Percentiles rank a stretch among this genome's conserved stretches.
phyloP scores from a whole-genome alignment of 2,888 invertebrate species.

The Acleris sparsana region DNA sequence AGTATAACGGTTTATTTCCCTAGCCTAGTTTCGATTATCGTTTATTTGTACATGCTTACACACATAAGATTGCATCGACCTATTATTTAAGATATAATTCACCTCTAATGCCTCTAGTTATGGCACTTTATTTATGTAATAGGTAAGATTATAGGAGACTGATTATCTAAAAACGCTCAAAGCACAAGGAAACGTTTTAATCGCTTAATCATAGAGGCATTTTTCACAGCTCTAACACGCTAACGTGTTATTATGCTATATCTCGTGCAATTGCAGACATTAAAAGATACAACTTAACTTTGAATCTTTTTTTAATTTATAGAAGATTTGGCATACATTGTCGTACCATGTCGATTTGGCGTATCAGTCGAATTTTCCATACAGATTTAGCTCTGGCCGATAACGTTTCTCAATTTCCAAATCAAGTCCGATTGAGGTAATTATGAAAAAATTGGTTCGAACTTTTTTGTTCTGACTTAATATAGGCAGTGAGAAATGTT shows the following conservation, averaged over 20 bases:
- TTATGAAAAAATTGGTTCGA: no score
- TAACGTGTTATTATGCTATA: conserved; percentile 40
- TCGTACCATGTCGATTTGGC: no score
- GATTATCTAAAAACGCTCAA: conserved; percentile 36
- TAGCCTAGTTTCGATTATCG: neutral
- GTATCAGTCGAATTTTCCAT: no score
- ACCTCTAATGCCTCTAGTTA: conserved; percentile 21
- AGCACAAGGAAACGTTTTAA: conserved; percentile 37
- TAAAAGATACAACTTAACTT: conserved; percentile 27
- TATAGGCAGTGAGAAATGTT: no score
- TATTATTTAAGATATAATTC: conserved; percentile 11
- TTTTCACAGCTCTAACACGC: conserved; percentile 38
- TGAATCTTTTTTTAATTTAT: no score
- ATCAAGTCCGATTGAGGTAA: no score
- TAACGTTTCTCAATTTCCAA: no score
- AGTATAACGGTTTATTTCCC: no score
- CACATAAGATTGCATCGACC: no score
- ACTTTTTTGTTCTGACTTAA: no score
- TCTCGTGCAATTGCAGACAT: conserved; percentile 37
- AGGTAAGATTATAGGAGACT: conserved; percentile 20
- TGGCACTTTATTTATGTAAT: conserved; percentile 24
- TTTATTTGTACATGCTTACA: neutral
- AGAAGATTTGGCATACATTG: no score
- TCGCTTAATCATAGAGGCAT: conserved; percentile 40
- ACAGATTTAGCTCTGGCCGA: no score